Base-by-base conservation (phyloP, 2,888 invertebrate genomes). In the Ophioninae sp. region DNA sequence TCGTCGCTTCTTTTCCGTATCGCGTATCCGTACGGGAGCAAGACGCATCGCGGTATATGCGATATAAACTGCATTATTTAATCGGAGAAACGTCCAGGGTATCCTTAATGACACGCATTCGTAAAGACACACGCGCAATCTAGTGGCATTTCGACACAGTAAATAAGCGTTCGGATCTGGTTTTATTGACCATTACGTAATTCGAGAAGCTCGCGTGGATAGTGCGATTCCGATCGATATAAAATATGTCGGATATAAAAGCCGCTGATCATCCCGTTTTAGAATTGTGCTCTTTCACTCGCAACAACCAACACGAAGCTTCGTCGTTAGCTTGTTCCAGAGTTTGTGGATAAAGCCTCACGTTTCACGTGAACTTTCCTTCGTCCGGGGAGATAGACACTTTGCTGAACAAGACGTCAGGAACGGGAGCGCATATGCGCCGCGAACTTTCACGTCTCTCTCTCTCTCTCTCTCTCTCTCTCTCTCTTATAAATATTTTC, bases 381-480 rank as follows among this genome's bases (percentile, higher is more conserved):
- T 68, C 65, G 72, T 83, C 41, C 70, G 17, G 37, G 13, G 70
- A 59, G 62, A 83, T 76, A 50, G 17, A 75, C 57, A n/a, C 39
- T 65, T 56, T 75, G 30, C 56, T 20, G 57, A 75, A 44, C 57
- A 67, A 75, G 75, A 74, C 81, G 65, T 82, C 70, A 64, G 68
- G 30, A 65, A 76, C 73, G 64, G 72, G 78, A 62, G 8, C 72
- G 72, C 81, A 72, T 50, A 20, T 69, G 74, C 68, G 80, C 84
- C 80, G 69, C 75, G 70, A 84, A 87, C 87, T 85, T 85, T 84
- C 73, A 81, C 77, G 80, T 81, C 20, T 67, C 83, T 62, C 30
- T 30, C 30, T 30, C 30, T 30, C 30, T 30, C 30, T 30, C 30
- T 30, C 30, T 30, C 30, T 30, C 30, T 30, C 30, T 30, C 30